Evolutionary conservation across 2,888 invertebrate genomes (phyloP).

Genomic region (Polylopha cassiicola): DNA sequence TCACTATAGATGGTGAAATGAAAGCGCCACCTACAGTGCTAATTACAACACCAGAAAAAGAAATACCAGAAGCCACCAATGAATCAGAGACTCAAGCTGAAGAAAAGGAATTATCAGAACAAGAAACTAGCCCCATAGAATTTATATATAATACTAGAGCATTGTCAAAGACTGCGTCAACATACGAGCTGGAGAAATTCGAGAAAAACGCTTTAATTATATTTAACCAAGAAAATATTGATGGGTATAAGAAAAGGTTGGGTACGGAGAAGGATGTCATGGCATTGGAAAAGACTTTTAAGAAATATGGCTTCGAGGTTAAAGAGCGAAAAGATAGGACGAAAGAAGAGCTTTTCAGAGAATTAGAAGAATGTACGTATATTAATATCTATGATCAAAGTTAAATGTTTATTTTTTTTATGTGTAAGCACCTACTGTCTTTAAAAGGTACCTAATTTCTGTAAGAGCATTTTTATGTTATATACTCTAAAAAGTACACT

Average conservation of each 20-base stretch:
- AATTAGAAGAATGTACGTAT: conserved; percentile 15
- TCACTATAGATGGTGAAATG: conserved; percentile 14
- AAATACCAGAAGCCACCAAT: conserved; percentile 6
- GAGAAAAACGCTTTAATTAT: conserved; percentile 22
- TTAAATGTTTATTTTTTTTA: too few relatives aligned
- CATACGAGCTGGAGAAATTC: conserved; percentile 21
- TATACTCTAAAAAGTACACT: too few relatives aligned
- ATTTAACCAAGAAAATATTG: conserved; percentile 21
- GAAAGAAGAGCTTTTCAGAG: conserved; percentile 9
- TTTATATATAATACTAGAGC: conserved; percentile 11
- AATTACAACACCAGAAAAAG: conserved; percentile 7
- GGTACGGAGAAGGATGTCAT: conserved; percentile 17
- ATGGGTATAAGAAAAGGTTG: conserved; percentile 11
- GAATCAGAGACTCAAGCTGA: conserved; percentile 2
- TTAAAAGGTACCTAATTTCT: too few relatives aligned
- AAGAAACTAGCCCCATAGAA: conserved; percentile 3
- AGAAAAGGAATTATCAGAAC: conserved; percentile 8
- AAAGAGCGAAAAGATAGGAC: conserved; percentile 10
- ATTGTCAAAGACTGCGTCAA: conserved; percentile 7
- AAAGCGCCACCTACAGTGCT: conserved; percentile 5
- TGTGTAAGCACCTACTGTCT: too few relatives aligned
- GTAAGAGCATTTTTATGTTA: too few relatives aligned
- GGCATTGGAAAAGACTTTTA: conserved; percentile 12
- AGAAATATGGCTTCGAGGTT: conserved; percentile 14
- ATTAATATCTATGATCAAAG: too few relatives aligned